phyloP scores from a whole-genome alignment of 1,140 invertebrate genomes.

The Gryon sp. region DNA sequence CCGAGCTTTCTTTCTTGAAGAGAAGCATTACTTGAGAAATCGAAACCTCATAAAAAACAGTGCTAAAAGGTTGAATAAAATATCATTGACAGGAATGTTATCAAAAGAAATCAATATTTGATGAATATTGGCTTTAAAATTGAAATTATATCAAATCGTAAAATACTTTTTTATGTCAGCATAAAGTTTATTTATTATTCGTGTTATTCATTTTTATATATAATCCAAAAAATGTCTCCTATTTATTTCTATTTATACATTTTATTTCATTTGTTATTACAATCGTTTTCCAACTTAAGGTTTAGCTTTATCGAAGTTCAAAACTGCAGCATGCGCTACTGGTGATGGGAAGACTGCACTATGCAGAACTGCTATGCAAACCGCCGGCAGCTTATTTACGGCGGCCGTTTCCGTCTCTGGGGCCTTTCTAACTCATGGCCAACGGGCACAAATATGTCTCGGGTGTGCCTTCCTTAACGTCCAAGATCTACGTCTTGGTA shows the following conservation, averaged over 20 bases:
- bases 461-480: slow-evolving; percentile 64
- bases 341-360: slow-evolving; percentile 17
- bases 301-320: slow-evolving; percentile 35
- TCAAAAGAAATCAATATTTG: not conserved
- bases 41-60: not conserved
- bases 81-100: not conserved
- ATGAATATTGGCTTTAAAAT: too few species aligned
- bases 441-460: slow-evolving; percentile 74
- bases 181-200: too few species aligned
- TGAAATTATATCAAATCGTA: too few species aligned
- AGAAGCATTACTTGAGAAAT: not conserved
- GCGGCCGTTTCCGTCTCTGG: slow-evolving; percentile 67
- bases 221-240: not conserved
- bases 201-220: not conserved
- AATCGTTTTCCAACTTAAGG: too few species aligned
- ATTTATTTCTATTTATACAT: not conserved
- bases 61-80: not conserved
- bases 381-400: slow-evolving; percentile 70
- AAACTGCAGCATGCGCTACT: slow-evolving; percentile 36
- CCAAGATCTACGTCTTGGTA: slow-evolving; percentile 74
- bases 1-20: not conserved
- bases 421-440: slow-evolving; percentile 71
- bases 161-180: too few species aligned
- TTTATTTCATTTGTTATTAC: too few species aligned
- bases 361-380: slow-evolving; percentile 52